These are phyloP conservation scores for Fregetta grallaria DNA, from an alignment of 2,113 vertebrate genomes.

Conservation along the genomic window DNA sequence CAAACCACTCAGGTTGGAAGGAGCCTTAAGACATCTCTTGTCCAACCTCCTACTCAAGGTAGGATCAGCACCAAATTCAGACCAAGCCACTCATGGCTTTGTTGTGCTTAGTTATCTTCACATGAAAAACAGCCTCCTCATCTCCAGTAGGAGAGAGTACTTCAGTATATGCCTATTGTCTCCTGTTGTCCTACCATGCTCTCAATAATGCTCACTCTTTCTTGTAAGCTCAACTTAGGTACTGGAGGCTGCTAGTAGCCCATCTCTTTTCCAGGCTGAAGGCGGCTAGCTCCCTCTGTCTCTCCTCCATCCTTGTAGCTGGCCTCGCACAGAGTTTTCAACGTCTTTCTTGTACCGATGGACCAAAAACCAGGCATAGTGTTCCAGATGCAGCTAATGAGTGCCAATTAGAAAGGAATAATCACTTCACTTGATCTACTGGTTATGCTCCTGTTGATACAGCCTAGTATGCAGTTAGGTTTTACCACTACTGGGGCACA, in stretches of 20 bases:
- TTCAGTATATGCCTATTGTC: neutral
- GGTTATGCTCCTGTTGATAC: neutral
- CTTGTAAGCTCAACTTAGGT: neutral
- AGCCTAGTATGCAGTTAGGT: conserved; percentile 3
- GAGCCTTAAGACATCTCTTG: neutral
- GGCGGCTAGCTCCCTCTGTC: neutral
- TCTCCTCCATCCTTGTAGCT: neutral
- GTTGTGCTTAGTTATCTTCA: neutral
- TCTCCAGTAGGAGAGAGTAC: neutral
- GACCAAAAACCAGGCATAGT: neutral
- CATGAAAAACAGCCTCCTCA: neutral
- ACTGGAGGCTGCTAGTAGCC: neutral
- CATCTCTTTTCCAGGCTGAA: neutral
- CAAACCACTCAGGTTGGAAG: neutral
- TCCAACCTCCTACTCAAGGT: neutral
- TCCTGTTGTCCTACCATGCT: neutral
- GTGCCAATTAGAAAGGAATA: neutral
- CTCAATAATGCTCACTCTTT: neutral
- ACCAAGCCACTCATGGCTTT: neutral
- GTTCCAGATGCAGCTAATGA: neutral
- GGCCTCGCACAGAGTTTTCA: neutral
- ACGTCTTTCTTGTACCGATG: neutral
- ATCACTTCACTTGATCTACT: neutral
- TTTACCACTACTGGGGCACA: neutral
- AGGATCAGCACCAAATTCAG: neutral